These are phyloP conservation scores for Pristionchus japonicus DNA, from an alignment of 2,888 invertebrate genomes.

Conservation along the genomic window DNA sequence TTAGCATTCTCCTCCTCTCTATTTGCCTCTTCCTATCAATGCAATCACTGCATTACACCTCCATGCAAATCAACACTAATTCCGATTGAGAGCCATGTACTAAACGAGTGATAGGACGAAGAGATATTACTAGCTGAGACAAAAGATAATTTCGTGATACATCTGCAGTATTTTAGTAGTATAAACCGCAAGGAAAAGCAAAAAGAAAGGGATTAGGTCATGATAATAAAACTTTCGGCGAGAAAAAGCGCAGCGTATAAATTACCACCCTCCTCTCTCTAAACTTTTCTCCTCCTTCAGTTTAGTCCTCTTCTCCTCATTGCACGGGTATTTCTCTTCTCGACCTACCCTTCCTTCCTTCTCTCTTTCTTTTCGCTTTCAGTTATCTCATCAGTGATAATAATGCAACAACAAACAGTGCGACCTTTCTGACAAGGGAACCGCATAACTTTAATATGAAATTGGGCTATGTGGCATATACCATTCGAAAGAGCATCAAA, in stretches of 20 bases:
- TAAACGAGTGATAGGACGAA: background rate
- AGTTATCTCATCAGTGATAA: constrained; percentile 14
- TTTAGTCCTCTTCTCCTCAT: background rate
- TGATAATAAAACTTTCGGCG: constrained; percentile 18
- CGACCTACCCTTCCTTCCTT: background rate
- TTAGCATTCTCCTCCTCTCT: background rate
- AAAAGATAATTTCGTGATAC: background rate
- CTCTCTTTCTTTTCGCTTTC: background rate
- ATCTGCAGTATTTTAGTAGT: background rate
- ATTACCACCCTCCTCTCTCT: constrained; percentile 24
- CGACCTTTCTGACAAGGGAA: too few relatives aligned
- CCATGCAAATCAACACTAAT: constrained; percentile 34
- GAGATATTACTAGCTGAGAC: background rate
- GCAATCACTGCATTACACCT: constrained; percentile 9
- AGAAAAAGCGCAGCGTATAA: constrained; percentile 28
- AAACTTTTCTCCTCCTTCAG: constrained; percentile 4
- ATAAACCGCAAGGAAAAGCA: background rate
- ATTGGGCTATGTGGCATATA: too few relatives aligned
- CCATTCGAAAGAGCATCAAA: too few relatives aligned
- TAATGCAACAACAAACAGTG: constrained; percentile 20
- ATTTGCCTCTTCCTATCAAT: constrained; percentile 20
- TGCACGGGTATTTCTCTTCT: background rate
- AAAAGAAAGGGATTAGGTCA: constrained; percentile 26
- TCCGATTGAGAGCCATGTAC: background rate
- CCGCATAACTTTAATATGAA: too few relatives aligned